Evolutionary conservation across 2,797 vertebrate genomes (phyloP).

Genomic region (Eremophila alpestris): DNA sequence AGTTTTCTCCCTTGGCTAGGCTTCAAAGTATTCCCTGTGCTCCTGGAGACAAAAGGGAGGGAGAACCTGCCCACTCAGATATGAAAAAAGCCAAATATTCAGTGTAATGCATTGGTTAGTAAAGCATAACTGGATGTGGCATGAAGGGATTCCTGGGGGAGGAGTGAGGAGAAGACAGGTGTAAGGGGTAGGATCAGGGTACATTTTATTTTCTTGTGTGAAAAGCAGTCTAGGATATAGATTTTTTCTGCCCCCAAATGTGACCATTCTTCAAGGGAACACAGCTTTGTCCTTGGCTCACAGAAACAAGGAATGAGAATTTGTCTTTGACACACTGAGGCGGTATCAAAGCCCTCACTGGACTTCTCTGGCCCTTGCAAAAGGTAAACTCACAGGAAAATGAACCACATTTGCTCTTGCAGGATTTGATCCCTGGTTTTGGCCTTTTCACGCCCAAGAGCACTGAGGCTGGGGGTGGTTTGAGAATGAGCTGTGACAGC

Average conservation of each 20-base stretch:
- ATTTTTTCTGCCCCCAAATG: background rate
- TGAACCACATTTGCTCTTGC: background rate
- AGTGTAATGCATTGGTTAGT: background rate
- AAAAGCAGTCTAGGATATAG: background rate
- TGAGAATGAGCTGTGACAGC: background rate
- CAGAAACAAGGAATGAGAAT: background rate
- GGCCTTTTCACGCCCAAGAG: background rate
- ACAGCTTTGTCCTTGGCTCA: background rate
- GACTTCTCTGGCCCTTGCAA: background rate
- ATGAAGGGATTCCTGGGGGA: background rate
- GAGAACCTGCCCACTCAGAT: background rate
- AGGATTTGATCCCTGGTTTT: background rate
- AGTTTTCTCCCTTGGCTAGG: background rate
- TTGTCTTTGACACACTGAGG: background rate
- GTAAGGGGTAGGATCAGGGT: background rate
- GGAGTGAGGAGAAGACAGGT: background rate
- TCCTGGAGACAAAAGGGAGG: conserved; percentile 10
- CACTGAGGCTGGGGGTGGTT: background rate
- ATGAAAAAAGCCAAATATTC: conserved; percentile 24
- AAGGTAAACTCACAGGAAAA: background rate
- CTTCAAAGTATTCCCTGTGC: conserved; percentile 53
- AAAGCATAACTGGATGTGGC: background rate
- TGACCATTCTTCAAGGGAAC: background rate
- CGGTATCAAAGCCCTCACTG: background rate
- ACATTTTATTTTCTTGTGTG: background rate